Conservation (phyloP, 2,113 vertebrate genomes). For the Cottus gobio region DNA sequence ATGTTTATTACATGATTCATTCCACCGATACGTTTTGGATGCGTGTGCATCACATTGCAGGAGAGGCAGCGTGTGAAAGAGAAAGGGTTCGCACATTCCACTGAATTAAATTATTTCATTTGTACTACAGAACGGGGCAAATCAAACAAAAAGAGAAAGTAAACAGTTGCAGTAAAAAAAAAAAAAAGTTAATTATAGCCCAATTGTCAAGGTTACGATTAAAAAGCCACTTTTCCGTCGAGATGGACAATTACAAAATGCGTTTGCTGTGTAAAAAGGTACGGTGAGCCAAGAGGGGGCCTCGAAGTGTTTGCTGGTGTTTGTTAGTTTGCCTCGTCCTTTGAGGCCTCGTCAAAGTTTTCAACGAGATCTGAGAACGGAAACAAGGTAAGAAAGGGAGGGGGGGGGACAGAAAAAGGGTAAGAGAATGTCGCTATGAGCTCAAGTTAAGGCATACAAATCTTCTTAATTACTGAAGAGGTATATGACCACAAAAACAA, state of each 20-base stretch:
- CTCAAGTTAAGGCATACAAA: background rate
- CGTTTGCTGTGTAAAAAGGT: conserved; percentile 16
- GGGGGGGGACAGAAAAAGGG: background rate
- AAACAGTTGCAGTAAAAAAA: conserved; percentile 14
- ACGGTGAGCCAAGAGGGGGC: background rate
- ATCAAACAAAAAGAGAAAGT: background rate
- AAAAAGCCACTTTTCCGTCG: conserved; percentile 37
- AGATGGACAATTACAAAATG: conserved; percentile 33
- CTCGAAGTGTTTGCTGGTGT: conserved; percentile 32
- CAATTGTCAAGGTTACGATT: conserved; percentile 21
- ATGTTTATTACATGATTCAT: conserved; percentile 70
- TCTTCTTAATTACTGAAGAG: background rate
- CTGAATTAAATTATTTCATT: conserved; percentile 45
- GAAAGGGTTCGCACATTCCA: conserved; percentile 52
- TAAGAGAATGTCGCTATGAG: background rate
- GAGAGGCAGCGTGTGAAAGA: conserved; percentile 45
- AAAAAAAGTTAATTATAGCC: background rate
- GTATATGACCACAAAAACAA: background rate
- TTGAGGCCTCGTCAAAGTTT: conserved; percentile 98
- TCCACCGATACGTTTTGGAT: conserved; percentile 51
- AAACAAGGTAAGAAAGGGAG: conserved; percentile 2
- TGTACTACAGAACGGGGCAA: conserved; percentile 24
- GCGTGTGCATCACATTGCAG: conserved; percentile 37
- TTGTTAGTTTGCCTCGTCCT: conserved; percentile 91
- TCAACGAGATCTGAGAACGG: conserved; percentile 90